Conservation (phyloP, 1,140 invertebrate genomes). For the Drosophila nigrodunni region DNA sequence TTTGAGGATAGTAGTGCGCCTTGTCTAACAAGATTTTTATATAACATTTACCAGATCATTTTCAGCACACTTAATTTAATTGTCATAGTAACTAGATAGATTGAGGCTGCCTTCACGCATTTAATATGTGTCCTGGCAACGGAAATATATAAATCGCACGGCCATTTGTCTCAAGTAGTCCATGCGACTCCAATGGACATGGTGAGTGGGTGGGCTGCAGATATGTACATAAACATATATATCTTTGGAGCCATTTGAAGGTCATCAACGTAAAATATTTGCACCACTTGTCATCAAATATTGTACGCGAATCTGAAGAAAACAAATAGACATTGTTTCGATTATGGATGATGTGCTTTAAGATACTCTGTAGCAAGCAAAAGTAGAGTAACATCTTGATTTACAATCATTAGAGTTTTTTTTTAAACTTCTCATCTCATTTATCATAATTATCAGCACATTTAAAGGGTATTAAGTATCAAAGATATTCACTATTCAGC, state of each 20-base stretch:
- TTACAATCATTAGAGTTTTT: no score
- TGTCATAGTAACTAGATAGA: slow-evolving; percentile 62
- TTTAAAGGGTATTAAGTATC: background rate
- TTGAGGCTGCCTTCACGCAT: slow-evolving; percentile 21
- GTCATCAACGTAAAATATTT: slow-evolving; percentile 18
- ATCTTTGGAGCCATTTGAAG: slow-evolving; percentile 25
- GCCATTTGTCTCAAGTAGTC: slow-evolving; percentile 65
- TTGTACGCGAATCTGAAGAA: background rate
- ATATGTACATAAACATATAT: slow-evolving; percentile 12
- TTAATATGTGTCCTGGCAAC: slow-evolving; percentile 77
- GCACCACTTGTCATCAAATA: slow-evolving; percentile 8
- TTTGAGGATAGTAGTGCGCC: background rate
- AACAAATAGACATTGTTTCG: background rate
- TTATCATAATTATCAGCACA: no score
- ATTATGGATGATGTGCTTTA: background rate
- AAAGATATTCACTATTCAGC: no score
- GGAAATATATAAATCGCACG: slow-evolving; percentile 58
- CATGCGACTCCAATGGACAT: slow-evolving; percentile 27
- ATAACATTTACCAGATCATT: slow-evolving; percentile 26
- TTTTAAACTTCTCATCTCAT: no score
- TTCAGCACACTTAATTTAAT: slow-evolving; percentile 56
- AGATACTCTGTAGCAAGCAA: background rate
- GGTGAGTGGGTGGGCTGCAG: background rate
- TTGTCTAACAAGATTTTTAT: slow-evolving; percentile 25
- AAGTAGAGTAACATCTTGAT: no score